Conservation (phyloP, 1,140 invertebrate species). For the Formica selysi region DNA sequence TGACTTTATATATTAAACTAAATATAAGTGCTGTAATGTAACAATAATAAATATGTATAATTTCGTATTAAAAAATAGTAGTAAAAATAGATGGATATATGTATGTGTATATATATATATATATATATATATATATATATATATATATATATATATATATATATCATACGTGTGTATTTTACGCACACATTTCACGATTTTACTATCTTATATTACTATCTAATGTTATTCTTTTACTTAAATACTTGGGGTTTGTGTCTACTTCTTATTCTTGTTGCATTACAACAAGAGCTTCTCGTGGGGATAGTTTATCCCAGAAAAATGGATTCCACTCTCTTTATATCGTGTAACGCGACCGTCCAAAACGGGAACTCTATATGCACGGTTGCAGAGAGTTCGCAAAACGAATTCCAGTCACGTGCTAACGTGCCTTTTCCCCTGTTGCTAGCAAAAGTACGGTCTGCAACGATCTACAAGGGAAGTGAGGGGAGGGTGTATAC, state of each 20-base stretch:
- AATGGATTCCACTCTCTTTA: constrained; percentile 48
- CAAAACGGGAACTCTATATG: constrained; percentile 42
- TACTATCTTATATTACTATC: not conserved
- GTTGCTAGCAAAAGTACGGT: constrained; percentile 45
- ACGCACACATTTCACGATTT: not conserved
- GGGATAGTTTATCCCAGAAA: constrained; percentile 35
- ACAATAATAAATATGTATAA: constrained; percentile 12
- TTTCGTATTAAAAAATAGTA: not conserved
- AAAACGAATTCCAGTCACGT: constrained; percentile 69
- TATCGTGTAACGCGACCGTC: constrained; percentile 15
- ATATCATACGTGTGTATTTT: no score
- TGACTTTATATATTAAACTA: not conserved
- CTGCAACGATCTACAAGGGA: constrained; percentile 25
- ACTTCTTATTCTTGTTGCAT: constrained; percentile 11
- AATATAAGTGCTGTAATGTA: not conserved
- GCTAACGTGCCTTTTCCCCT: constrained; percentile 21
- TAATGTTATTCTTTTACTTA: not conserved
- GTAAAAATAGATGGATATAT: no score
- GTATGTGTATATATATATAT: no score
- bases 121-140: no score
- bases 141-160: no score
- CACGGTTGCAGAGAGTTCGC: constrained; percentile 41
- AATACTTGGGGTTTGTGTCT: not conserved
- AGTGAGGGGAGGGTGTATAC: constrained; percentile 26
- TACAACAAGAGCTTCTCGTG: constrained; percentile 5